Evolutionary conservation across 2,113 vertebrate genomes (phyloP).

Genomic region (Hucho hucho): DNA sequence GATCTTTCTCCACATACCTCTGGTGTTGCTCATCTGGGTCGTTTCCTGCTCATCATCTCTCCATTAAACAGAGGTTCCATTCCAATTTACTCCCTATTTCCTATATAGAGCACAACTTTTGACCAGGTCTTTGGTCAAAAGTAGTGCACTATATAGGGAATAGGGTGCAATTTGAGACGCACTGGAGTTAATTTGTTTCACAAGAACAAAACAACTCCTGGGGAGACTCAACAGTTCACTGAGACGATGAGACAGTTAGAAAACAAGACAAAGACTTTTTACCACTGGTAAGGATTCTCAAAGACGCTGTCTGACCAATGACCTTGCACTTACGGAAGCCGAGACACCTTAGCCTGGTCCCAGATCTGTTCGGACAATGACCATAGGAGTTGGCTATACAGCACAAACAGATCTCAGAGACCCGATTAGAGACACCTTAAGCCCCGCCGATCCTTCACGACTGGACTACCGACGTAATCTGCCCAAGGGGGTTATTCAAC

Average conservation of each 20-base stretch:
- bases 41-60: constrained; percentile 55
- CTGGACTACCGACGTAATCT: too few species aligned
- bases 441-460: too few species aligned
- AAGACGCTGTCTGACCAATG: constrained; percentile 22
- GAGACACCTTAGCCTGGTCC: too few species aligned
- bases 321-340: not conserved
- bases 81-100: too few species aligned
- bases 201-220: constrained; percentile 21
- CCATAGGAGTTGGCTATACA: too few species aligned
- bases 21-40: constrained; percentile 50
- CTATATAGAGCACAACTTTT: too few species aligned
- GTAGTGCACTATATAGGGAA: too few species aligned
- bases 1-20: constrained; percentile 54
- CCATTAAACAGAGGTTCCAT: constrained; percentile 26
- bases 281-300: constrained; percentile 18
- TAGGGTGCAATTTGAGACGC: too few species aligned
- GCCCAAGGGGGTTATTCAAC: too few species aligned
- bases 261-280: constrained; percentile 22
- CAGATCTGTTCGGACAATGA: too few species aligned
- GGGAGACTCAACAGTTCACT: constrained; percentile 38
- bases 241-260: constrained; percentile 18
- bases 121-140: too few species aligned
- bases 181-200: constrained; percentile 25
- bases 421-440: not conserved
- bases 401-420: too few species aligned